phyloP scores from a whole-genome alignment of 1,140 invertebrate species.

The Nasonia vitripennis region DNA sequence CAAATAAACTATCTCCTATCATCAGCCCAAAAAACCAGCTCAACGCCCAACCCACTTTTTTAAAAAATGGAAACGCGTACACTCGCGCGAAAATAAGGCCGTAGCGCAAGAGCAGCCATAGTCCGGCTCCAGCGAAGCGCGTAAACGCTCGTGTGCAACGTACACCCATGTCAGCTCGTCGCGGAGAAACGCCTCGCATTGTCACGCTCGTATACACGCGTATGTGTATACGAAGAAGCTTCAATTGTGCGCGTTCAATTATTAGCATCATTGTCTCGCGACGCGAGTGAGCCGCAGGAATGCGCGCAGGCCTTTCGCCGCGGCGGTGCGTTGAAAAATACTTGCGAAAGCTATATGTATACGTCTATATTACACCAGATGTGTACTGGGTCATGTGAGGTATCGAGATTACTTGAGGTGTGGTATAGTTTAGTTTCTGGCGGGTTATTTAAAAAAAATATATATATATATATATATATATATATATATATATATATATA shows the following conservation, averaged over 20 bases:
- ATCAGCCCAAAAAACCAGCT: too few relatives aligned
- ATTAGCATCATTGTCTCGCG: constrained; percentile 29
- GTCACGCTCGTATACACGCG: neutral
- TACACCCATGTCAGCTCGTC: neutral
- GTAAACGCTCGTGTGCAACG: neutral
- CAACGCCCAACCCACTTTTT: too few relatives aligned
- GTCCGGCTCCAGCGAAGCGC: neutral
- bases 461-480: too few relatives aligned
- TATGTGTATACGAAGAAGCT: constrained; percentile 4
- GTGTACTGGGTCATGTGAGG: too few relatives aligned
- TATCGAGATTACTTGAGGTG: too few relatives aligned
- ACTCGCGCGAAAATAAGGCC: neutral
- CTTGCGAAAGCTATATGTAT: constrained; percentile 1
- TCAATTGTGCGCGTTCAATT: constrained; percentile 10
- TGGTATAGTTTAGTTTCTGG: too few relatives aligned
- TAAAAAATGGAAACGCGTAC: neutral
- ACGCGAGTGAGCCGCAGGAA: neutral
- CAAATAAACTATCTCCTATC: too few relatives aligned
- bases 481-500: too few relatives aligned
- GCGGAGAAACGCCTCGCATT: constrained; percentile 4
- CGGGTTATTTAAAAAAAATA: too few relatives aligned
- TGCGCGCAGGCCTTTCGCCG: constrained; percentile 30
- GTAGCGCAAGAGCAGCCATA: neutral
- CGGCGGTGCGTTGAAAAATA: neutral
- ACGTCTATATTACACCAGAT: too few relatives aligned